A percentile compares a stretch with the other conserved stretches of the same genome.
Evolutionary conservation across 2,113 vertebrate species (phyloP).

Genomic region (Tragelaphus scriptus): DNA sequence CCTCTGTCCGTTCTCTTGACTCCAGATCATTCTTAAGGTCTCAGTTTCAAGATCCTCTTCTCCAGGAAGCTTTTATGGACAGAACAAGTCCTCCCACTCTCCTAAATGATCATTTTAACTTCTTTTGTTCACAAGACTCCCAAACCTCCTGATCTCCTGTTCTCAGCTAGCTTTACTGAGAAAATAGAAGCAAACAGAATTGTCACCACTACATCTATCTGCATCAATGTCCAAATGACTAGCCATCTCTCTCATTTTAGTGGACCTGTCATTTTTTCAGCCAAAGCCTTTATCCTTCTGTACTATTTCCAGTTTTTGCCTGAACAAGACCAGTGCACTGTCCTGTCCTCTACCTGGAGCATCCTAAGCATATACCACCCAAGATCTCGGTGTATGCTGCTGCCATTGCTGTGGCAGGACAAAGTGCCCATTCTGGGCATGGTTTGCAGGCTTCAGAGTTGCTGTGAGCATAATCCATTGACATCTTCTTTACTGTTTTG

Average conservation of each 20-base stretch:
- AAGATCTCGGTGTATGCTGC: not conserved
- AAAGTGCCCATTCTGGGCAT: too few species aligned
- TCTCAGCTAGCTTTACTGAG: not conserved
- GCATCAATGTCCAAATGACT: not conserved
- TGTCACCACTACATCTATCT: not conserved
- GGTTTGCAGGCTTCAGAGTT: not conserved
- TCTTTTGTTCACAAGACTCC: not conserved
- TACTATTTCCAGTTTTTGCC: not conserved
- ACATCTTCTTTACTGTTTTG: not conserved
- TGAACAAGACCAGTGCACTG: not conserved
- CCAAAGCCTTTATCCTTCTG: not conserved
- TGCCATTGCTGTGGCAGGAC: too few species aligned
- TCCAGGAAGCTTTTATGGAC: not conserved
- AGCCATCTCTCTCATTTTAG: not conserved
- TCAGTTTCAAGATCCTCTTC: not conserved
- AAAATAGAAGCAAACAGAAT: not conserved
- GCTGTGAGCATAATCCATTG: not conserved
- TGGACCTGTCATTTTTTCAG: not conserved
- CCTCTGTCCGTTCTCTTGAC: not conserved
- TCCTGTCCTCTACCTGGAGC: not conserved
- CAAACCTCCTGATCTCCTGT: not conserved
- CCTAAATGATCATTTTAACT: not conserved
- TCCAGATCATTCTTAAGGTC: not conserved
- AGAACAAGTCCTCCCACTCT: not conserved
- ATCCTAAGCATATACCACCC: not conserved